Evolutionary conservation across 2,113 vertebrate species (phyloP), one percentile per base, ranked within the genome.

Genomic region (Ochotona curzoniae): DNA sequence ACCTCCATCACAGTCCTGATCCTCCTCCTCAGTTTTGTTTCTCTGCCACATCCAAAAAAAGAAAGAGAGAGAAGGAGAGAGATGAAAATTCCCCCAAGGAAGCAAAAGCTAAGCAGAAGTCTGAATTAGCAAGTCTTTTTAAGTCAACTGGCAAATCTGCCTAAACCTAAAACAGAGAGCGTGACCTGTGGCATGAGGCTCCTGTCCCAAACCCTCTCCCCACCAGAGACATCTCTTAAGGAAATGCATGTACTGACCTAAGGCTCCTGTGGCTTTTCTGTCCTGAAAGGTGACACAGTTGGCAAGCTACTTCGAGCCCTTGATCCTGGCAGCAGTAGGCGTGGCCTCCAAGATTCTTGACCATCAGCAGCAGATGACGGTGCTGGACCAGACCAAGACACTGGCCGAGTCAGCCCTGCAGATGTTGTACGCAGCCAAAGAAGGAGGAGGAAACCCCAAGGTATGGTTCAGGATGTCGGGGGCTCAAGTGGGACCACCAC

Each of bases 381-480:
- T 99, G 85, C 81, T 99, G 96, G 99, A 99, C 98, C 99, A 99
- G 98, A 99, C 99, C 92, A 99, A 99, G 97, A 99, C 99, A 0
- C 98, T 99, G 4, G 99, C 99, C 0, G 99, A 99, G 90, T 99
- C 99, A 21, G 99, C 99, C 32, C 97, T 99, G 49, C 99, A 99
- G 98, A 99, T 99, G 99, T 96, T 99, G 9, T 99, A 99, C 0
- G 99, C 99, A 5, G 99, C 99, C 94, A 99, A 99, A 95, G 99
- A 99, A 97, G 99, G 99, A 0, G 99, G 99, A 3, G 99, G 99
- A 70, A 99, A 99, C 96, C 99, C 99, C 81, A 99, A 99, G 99
- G 99, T 99, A 98, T 0, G 0, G 18, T 67, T 38, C 3, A 8
- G 4, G 6, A 2, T 84, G 14, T 67, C 12, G 0, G 23, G 38